phyloP scores from a whole-genome alignment of 2,113 vertebrate genomes.

The Falcunculus frontatus region DNA sequence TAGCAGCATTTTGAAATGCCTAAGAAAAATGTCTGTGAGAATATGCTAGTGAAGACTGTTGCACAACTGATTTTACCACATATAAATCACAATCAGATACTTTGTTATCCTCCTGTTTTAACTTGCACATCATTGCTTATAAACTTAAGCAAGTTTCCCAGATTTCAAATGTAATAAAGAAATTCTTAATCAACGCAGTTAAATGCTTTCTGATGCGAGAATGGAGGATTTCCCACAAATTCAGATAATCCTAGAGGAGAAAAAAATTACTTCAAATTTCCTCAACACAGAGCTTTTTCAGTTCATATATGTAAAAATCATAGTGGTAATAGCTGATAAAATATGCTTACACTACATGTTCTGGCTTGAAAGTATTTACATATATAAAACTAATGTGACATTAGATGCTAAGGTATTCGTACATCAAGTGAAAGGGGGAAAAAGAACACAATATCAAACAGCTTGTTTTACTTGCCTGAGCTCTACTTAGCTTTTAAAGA shows the following conservation, averaged over 20 bases:
- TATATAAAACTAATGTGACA: conserved; percentile 15
- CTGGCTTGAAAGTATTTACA: conserved; percentile 43
- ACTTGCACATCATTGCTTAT: neutral
- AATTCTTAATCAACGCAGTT: neutral
- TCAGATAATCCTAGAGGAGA: neutral
- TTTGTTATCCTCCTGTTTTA: neutral
- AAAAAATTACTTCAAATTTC: neutral
- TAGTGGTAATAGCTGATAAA: conserved; percentile 31
- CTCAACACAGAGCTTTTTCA: neutral
- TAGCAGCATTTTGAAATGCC: neutral
- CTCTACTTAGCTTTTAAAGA: conserved; percentile 9
- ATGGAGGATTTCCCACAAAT: neutral
- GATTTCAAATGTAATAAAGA: neutral
- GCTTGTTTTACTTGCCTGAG: conserved; percentile 34
- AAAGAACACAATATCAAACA: neutral
- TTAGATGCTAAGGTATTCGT: conserved; percentile 8
- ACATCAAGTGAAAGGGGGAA: neutral
- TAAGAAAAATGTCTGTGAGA: neutral
- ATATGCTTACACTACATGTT: neutral
- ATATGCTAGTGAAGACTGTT: neutral
- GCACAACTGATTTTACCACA: neutral
- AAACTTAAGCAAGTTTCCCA: neutral
- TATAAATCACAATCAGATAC: neutral
- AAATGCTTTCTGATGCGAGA: neutral
- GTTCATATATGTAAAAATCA: neutral